phyloP scores from a whole-genome alignment of 2,888 invertebrate genomes.

The Pristionchus exspectatus region DNA sequence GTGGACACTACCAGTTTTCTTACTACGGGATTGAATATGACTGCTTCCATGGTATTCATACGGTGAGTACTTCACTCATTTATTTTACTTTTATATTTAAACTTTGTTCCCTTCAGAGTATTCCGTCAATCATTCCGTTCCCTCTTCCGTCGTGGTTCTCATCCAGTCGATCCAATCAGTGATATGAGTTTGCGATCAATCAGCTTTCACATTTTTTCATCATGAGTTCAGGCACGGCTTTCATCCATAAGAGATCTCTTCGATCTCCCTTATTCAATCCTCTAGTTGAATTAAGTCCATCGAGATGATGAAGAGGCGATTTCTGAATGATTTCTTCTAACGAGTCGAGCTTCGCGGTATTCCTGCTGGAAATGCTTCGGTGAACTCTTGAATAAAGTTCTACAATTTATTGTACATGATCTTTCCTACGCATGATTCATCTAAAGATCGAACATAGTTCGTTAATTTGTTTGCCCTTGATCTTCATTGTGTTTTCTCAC shows the following conservation, averaged over 20 bases:
- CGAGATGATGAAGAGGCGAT: background rate
- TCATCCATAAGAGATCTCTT: conserved; percentile 16
- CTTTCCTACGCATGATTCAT: too few relatives aligned
- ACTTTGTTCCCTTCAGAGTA: background rate
- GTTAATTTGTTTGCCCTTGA: background rate
- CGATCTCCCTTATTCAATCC: conserved; percentile 38
- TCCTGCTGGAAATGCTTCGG: background rate
- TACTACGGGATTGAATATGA: conserved; percentile 33
- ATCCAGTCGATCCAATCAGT: conserved; percentile 10
- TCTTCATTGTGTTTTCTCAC: background rate
- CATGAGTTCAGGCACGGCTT: conserved; percentile 32
- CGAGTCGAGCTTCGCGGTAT: background rate
- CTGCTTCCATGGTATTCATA: conserved; percentile 41
- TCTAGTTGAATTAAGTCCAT: conserved; percentile 20
- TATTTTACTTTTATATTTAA: too few relatives aligned
- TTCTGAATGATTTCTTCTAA: background rate
- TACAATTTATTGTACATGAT: background rate
- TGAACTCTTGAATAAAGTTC: background rate
- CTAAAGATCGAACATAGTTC: too few relatives aligned
- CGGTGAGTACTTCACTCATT: background rate
- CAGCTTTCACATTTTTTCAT: conserved; percentile 11
- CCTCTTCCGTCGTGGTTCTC: conserved; percentile 10
- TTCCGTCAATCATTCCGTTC: conserved; percentile 35
- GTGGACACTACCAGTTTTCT: background rate
- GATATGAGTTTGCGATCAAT: conserved; percentile 39